A percentile compares a stretch with the other conserved stretches of the same genome.
phyloP scores from a whole-genome alignment of 2,888 invertebrate genomes.

The Hetaerina titia region DNA sequence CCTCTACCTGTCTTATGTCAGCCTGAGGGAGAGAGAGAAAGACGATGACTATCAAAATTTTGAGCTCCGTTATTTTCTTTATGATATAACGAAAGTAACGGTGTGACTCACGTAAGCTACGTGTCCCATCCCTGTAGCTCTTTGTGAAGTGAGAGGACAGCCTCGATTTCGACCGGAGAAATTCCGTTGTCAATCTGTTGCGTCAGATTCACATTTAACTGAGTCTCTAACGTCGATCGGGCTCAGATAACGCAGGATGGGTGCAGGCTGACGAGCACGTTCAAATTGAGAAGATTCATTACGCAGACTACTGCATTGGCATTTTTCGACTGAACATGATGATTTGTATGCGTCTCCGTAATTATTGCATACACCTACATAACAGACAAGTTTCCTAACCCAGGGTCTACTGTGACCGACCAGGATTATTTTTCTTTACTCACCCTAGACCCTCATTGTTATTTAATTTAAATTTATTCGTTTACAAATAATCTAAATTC shows the following conservation, averaged over 20 bases:
- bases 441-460: too few species aligned
- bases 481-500: too few species aligned
- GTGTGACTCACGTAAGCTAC: neutral
- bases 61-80: neutral
- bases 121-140: neutral
- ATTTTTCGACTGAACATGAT: too few species aligned
- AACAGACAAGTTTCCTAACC: too few species aligned
- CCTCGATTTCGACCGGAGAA: neutral
- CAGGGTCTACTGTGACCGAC: too few species aligned
- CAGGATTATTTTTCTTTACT: too few species aligned
- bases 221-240: neutral
- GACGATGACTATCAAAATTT: conserved; percentile 20
- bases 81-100: neutral
- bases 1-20: neutral
- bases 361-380: too few species aligned
- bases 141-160: neutral
- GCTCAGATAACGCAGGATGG: neutral
- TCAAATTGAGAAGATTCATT: too few species aligned
- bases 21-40: neutral
- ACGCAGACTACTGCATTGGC: too few species aligned
- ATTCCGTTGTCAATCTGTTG: neutral
- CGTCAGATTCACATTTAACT: neutral
- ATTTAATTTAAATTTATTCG: too few species aligned
- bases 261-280: neutral
- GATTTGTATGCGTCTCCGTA: too few species aligned